Base-by-base conservation (phyloP, 2,113 vertebrate species). In the Synodontis membranacea region DNA sequence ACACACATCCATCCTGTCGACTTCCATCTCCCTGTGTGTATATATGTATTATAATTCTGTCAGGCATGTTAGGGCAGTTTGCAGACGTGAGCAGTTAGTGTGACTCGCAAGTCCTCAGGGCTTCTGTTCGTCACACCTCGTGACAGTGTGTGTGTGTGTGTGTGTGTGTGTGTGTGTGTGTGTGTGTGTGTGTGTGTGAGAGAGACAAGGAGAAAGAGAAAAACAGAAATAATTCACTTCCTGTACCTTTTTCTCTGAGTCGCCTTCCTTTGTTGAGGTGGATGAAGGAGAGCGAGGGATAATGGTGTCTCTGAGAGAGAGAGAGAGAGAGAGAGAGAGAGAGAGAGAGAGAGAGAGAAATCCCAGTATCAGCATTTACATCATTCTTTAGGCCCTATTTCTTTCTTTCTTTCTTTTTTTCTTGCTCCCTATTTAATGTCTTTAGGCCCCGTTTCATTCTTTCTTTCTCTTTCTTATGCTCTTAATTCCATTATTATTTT, bases 41-140 rank as follows among this genome's bases (percentile, higher is more conserved):
- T 84, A 48, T 62, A 50, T 58, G 72, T 87, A 39, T 66, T 88
- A 86, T 88, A 87, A 87, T 88, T 87, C 37, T 89, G 82, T 89
- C 64, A 66, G 50, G 48, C 42, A 54, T 60, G 86, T 91, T 58
- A 68, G 75, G 74, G 75, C 81, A 86, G 74, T 80, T 85, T 89
- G 89, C 75, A 66, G 85, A 90, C 82, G 83, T 89, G 88, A 84
- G 78, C 88, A 88, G 87, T 89, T 88, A 81, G 52, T 79, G 39
- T 82, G 86, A 85, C 74, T 84, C 52, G 54, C 39, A 79, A 39
- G 81, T 84, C 86, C 84, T 88, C 89, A 10, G 80, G 88, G 88
- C 81, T 46, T 83, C 83, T 86, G 87, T 89, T 83, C 52, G 39
- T 82, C 60, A 82, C 58, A n/a, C 58, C 42, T 46, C 42, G 7